Base-by-base conservation (phyloP, 2,113 vertebrate species). In the Erythrolamprus reginae region DNA sequence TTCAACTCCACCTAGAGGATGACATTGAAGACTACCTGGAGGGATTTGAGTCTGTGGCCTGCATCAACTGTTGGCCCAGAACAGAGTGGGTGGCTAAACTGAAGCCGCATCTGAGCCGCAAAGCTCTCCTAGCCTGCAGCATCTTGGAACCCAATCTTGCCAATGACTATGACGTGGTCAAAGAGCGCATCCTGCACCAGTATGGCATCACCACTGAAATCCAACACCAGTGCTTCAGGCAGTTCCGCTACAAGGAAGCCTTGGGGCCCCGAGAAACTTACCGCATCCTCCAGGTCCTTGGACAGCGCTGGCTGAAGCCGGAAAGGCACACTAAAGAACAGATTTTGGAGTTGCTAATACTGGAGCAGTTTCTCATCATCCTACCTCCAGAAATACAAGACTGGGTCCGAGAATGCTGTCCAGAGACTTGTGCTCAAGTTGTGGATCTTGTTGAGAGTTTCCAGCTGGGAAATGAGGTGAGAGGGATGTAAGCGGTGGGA, bases 321-420 rank as follows among this genome's bases (percentile, higher is more conserved):
- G 89, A 90, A 38, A 48, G 48, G 42, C 38, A 48, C 61, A 90
- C 61, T 50, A 55, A 90, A 48, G 26, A 90, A 52, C 61, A 87
- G 85, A 82, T 90, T 52, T 48, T 90, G 65, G 90, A 87, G 38
- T 70, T 87, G 10, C 10, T 90, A 10, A 6, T 90, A 10, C 28
- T 90, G 85, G 90, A 90, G 26, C 89, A 90, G 51, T 89, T 89
- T 82, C 89, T 89, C 55, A 12, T 28, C 19, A 89, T 89, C 82
- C 90, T 90, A 61, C 90, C 90, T 1, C 61, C 23, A 28, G 50
- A 90, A 48, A 90, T 90, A 51, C 65, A 90, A 56, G 82, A 42
- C 19, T 87, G 90, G 90, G 90, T 90, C 33, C 42, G 61, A 28
- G 85, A 15, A 87, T 48, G 85, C 23, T 10, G 85, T 5, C 90